Evolutionary conservation across 2,888 invertebrate species (phyloP), one percentile per base, ranked within the genome.

Genomic region (Noctua pronuba): DNA sequence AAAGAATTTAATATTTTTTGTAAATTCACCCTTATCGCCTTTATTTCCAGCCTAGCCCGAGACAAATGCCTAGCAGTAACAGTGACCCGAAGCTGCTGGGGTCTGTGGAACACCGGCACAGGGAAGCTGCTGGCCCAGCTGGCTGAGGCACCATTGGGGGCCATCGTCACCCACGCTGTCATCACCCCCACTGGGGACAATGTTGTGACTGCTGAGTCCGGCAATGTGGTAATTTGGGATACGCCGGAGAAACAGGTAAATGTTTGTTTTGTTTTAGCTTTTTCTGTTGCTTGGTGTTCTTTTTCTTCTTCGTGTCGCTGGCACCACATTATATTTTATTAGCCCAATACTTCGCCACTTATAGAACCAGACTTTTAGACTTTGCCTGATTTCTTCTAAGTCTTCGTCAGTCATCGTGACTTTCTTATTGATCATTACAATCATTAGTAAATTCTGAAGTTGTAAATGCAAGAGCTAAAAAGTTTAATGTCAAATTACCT

Each of bases 81-180:
- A 0, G 99, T 99, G 1, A 99, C 99, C 0, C 97, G 99, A 80
- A 99, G 98, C 89, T 99, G 99, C 92, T 98, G 99, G 84, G 99
- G 99, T 0, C 98, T 99, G 3, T 99, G 99, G 99, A 98, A 99
- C 93, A 97, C 99, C 41, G 97, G 98, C 86, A 98, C 98, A 0
- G 99, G 99, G 0, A 98, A 98, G 88, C 96, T 99, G n/a, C 95
- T 98, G 80, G 97, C 98, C 0, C 99, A 98, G 92, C 95, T 99
- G 52, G 99, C 99, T 0, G 99, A 99, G 88, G 99, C 98, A 85
- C 98, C 99, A 0, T 96, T 99, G 5, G 99, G 99, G 0, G 99
- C 99, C 13, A 99, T 99, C 87, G 99, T 99, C 0, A 99, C 99
- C 0, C 98, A 99, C 86, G 99, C 99, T 0, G 97, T 98, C 69